Evolutionary conservation across 2,888 invertebrate genomes (phyloP), one percentile per base, ranked within the genome.

Genomic region (Ectemnius lituratus): DNA sequence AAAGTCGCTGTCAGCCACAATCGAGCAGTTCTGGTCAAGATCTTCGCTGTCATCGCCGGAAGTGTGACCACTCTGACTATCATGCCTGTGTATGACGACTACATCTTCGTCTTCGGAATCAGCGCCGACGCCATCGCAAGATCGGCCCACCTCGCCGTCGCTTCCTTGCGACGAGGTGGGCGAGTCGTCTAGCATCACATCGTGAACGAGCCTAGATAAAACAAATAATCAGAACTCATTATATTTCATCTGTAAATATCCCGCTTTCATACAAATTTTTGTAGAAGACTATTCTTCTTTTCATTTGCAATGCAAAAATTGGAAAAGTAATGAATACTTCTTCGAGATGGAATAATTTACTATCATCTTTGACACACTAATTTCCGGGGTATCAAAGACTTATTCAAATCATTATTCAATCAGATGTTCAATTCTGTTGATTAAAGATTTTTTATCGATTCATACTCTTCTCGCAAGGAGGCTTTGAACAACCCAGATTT

Each of bases 161-260:
- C 95, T 93, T 61, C 92, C 93, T 90, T 95, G 95, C 85, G 96
- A 95, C 80, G 96, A 96, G 75, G 94, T 93, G 45, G 96, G 95
- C 56, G 96, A 96, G 90, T 96, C 96, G 86, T 97, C 97, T 88
- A 96, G 93, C 83, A 94, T 93, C 85, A 96, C 94, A 93, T 95
- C 95, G 92, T 96, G 97, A 90, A 97, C 96, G 89, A 97, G 93
- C 86, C 97, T 97, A 90, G 74, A 68, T 27, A 52, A 14, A 52
- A 49, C 2, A 4, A 52, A 14, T 4, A 14, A 52, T 23, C 3
- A 23, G 23, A 2, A 23, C 23, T 23, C 23, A 23, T 23, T 23
- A 23, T 23, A 23, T 2, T 23, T 23, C 16, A 52, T 52, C 6
- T 52, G 52, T 52, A 52, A 52, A 16, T 16, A 52, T 1, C 52